These are phyloP conservation scores for Styela clava DNA, from an alignment of 23 tunicate genomes.

Conservation along the genomic window DNA sequence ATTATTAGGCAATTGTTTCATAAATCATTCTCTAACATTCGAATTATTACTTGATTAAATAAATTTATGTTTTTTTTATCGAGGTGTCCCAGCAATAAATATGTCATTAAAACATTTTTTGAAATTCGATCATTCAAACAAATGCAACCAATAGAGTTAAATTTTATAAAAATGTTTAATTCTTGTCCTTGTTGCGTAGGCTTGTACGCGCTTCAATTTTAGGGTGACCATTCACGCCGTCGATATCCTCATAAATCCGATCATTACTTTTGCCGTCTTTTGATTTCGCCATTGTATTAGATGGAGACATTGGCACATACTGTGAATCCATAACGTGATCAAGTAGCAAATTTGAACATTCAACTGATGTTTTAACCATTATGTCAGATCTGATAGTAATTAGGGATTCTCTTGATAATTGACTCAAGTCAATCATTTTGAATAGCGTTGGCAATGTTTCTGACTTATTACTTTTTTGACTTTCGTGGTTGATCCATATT, in stretches of 20 bases:
- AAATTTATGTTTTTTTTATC: too few species aligned
- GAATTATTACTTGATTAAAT: too few species aligned
- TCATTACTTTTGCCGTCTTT: background rate
- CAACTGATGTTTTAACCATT: background rate
- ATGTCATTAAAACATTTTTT: too few species aligned
- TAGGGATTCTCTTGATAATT: background rate
- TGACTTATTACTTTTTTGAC: background rate
- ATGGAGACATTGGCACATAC: background rate
- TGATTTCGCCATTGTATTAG: background rate
- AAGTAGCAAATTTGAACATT: background rate
- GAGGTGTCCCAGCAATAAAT: too few species aligned
- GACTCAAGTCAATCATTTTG: background rate
- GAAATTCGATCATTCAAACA: too few species aligned
- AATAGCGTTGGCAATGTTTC: background rate
- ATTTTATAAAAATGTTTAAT: too few species aligned
- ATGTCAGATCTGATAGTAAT: background rate
- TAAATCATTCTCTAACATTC: too few species aligned
- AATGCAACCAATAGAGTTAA: too few species aligned
- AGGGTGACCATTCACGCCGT: too few species aligned
- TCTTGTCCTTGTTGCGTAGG: too few species aligned
- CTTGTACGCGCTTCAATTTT: too few species aligned
- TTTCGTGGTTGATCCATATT: background rate
- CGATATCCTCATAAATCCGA: background rate
- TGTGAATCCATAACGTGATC: background rate
- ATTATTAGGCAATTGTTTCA: too few species aligned